Conservation (phyloP, 1,140 invertebrate genomes). For the Sycophila sp. region DNA sequence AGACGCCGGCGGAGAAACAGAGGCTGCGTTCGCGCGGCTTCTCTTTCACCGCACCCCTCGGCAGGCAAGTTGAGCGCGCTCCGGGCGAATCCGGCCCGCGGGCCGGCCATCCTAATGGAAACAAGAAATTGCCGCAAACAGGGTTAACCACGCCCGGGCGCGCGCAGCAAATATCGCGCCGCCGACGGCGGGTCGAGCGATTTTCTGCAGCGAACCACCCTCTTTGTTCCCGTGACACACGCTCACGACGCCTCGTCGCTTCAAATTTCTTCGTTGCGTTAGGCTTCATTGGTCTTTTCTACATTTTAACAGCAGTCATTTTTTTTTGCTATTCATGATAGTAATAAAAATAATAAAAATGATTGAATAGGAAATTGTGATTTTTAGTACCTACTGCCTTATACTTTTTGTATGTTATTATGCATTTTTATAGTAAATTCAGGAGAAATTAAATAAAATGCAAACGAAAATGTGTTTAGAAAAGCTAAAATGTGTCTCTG, state of each 20-base stretch:
- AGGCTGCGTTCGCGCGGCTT: background rate
- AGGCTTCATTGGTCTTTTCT: background rate
- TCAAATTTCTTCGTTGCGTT: background rate
- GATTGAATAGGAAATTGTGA: too few species aligned
- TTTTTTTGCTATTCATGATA: too few species aligned
- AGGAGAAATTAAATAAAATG: too few species aligned
- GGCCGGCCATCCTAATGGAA: slow-evolving; percentile 66
- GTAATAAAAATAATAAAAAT: too few species aligned
- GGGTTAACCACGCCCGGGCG: slow-evolving; percentile 62
- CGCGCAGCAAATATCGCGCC: slow-evolving; percentile 59
- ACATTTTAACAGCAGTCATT: too few species aligned
- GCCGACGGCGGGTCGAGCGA: background rate
- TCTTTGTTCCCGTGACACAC: background rate
- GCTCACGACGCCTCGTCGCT: too few species aligned
- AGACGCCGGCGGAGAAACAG: too few species aligned
- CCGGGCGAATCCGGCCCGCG: slow-evolving; percentile 48
- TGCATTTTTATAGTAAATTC: too few species aligned
- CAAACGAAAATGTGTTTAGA: too few species aligned
- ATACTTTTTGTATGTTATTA: too few species aligned
- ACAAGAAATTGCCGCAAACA: slow-evolving; percentile 68
- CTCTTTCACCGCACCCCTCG: background rate
- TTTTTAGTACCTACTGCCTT: too few species aligned
- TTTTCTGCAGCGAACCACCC: background rate
- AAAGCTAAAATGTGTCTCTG: too few species aligned
- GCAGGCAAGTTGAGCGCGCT: slow-evolving; percentile 57